phyloP scores from a whole-genome alignment of 2,113 vertebrate species.

The Pomatorhinus ruficollis region DNA sequence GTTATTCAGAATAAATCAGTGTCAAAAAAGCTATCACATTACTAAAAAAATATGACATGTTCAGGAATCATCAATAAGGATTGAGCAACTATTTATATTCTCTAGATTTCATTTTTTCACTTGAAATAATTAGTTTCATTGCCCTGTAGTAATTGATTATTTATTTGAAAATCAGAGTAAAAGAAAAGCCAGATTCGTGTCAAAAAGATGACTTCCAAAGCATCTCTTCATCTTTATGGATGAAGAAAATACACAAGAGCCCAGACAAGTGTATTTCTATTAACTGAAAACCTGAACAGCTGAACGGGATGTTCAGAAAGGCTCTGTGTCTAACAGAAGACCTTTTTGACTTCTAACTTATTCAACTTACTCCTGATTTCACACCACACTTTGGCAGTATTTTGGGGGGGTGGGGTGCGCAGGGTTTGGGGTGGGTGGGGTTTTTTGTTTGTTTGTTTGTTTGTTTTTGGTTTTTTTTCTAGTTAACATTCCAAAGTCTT shows the following conservation, averaged over 20 bases:
- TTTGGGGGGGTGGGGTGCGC: background rate
- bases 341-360: background rate
- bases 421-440: too few relatives aligned
- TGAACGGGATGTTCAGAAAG: background rate
- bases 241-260: background rate
- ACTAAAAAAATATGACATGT: background rate
- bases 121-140: background rate
- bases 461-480: background rate
- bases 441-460: background rate
- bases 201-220: background rate
- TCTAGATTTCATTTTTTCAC: background rate
- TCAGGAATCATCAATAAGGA: background rate
- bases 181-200: background rate
- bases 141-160: background rate
- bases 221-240: background rate
- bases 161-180: background rate
- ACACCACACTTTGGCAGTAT: background rate
- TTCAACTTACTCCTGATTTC: background rate
- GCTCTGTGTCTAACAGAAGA: background rate
- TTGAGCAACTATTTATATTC: background rate
- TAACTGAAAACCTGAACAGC: background rate
- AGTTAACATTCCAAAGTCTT: background rate
- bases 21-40: background rate
- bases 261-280: background rate
- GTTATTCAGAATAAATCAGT: background rate